A percentile compares a stretch with the other conserved stretches of the same genome.
Evolutionary conservation across 2,888 invertebrate species (phyloP).

Genomic region (Pollenia griseotomentosa): DNA sequence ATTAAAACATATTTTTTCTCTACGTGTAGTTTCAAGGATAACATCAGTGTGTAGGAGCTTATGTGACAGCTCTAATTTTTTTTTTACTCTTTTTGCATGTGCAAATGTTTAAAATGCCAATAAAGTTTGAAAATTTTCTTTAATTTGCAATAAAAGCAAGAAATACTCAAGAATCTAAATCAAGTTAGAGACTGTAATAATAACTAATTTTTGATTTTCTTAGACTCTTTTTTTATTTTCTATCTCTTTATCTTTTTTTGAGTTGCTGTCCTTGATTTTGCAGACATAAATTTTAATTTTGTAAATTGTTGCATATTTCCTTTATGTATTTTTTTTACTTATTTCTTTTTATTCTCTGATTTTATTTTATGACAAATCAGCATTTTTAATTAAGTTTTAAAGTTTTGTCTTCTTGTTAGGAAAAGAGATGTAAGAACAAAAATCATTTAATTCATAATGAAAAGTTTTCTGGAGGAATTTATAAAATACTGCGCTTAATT

Average conservation of each 20-base stretch:
- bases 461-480: background rate
- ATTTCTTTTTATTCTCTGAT: slow-evolving; percentile 1
- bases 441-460: background rate
- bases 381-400: slow-evolving; percentile 53
- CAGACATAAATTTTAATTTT: slow-evolving; percentile 44
- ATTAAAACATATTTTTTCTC: too few relatives aligned
- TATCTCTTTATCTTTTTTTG: background rate
- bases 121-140: background rate
- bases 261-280: slow-evolving; percentile 37
- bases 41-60: too few relatives aligned
- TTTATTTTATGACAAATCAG: slow-evolving; percentile 42
- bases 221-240: background rate
- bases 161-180: background rate
- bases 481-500: too few relatives aligned
- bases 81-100: background rate
- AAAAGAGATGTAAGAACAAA: background rate
- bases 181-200: too few relatives aligned
- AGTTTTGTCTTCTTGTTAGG: slow-evolving; percentile 21
- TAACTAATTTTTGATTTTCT: background rate
- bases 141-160: background rate
- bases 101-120: background rate
- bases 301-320: slow-evolving; percentile 39
- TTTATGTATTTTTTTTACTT: background rate
- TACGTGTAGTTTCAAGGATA: too few relatives aligned
- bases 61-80: background rate